phyloP scores from a whole-genome alignment of 1,140 invertebrate species.

The Drosophila neocordata region DNA sequence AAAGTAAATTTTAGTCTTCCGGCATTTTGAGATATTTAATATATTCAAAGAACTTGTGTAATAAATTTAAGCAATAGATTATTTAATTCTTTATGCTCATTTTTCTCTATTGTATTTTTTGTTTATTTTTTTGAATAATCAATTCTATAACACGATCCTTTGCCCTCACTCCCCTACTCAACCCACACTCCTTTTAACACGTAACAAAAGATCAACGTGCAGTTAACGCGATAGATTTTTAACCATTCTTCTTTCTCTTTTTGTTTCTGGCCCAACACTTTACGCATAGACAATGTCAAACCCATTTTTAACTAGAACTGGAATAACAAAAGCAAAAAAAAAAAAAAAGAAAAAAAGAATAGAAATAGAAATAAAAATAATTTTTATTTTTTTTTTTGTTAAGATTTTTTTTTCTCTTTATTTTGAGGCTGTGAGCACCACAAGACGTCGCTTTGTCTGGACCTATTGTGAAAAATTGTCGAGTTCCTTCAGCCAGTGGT shows the following conservation, averaged over 20 bases:
- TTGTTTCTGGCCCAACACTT: constrained; percentile 65
- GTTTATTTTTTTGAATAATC: constrained; percentile 65
- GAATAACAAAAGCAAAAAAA: constrained; percentile 47
- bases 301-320: constrained; percentile 72
- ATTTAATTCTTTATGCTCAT: constrained; percentile 19
- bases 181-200: constrained; percentile 1
- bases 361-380: constrained; percentile 42
- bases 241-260: constrained; percentile 22
- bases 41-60: constrained; percentile 68
- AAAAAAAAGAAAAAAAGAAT: constrained; percentile 54
- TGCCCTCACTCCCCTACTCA: constrained; percentile 11
- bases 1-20: neutral
- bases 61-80: constrained; percentile 50
- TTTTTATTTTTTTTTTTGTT: constrained; percentile 47
- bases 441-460: constrained; percentile 50
- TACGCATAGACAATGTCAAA: constrained; percentile 65
- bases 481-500: constrained; percentile 41
- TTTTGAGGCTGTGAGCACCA: constrained; percentile 32
- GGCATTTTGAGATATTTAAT: constrained; percentile 29
- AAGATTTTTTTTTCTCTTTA: constrained; percentile 30
- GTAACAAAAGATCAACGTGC: constrained; percentile 71
- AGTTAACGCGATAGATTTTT: constrained; percentile 61
- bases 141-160: constrained; percentile 69
- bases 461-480: constrained; percentile 54
- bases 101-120: constrained; percentile 19